Evolutionary conservation across 2,888 invertebrate species (phyloP), one percentile per base, ranked within the genome.

Genomic region (Lithophane semibrunnea): DNA sequence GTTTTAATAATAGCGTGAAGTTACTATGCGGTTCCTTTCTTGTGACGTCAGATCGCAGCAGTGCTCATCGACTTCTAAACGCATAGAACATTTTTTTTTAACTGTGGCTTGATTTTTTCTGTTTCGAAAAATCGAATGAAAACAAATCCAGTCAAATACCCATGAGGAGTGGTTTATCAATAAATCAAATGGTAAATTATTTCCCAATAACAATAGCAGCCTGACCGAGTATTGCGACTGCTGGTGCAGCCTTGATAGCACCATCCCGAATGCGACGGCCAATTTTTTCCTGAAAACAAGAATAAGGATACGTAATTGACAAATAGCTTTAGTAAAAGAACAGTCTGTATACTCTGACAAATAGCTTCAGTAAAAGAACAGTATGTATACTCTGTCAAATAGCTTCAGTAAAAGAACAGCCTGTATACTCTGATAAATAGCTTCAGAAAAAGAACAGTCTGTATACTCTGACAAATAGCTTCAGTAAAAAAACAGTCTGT

Each of bases 231-330:
- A 65, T 9, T n/a, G n/a, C 64, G 1, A 44, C 9, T 16, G 64
- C 64, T 2, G 64, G 64, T 65, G 44, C 64, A n/a, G 64, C 64
- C n/a, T 65, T 65, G n/a, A 65, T 65, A n/a, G n/a, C 64, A 16
- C 64, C 64, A 65, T 65, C 42, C 1, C 44, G 44, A n/a, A 44
- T n/a, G 4, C 44, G 64, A 10, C 64, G 44, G 0, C 44, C 42
- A 9, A 65, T 4, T 3, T 65, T 65, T 13, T 65, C 64, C 64
- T 65, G 44, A 44, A 65, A 65, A 16, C 3, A n/a, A 65, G 1
- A 65, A n/a, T 9, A 21, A 42, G 21, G 9, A n/a, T 42, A 16
- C 8, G 21, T 52, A 29, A 52, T 52, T 52, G 21, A 52, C 52
- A 21, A 60, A 58, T 13, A 24, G 13, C 21, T 58, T 0, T 2